A percentile compares a stretch with the other conserved stretches of the same genome.
phyloP scores from a whole-genome alignment of 2,888 invertebrate species.

The Trichogramma evanescens region DNA sequence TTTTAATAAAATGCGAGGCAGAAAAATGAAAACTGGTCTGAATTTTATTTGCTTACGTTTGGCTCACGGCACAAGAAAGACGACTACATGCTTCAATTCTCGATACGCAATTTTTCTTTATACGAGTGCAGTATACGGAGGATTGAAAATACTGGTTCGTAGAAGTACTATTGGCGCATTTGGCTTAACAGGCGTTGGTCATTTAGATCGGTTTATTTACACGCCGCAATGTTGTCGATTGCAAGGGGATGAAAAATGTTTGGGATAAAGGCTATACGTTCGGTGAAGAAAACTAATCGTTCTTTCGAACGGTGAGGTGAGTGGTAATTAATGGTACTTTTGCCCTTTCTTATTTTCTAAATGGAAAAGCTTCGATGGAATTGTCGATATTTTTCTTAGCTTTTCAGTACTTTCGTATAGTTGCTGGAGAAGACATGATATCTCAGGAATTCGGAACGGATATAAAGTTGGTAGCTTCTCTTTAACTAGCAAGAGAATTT shows the following conservation, averaged over 20 bases:
- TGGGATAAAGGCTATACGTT: neutral
- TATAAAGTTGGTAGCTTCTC: no score
- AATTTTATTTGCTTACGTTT: constrained; percentile 6
- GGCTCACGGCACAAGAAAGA: neutral
- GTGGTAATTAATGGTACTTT: neutral
- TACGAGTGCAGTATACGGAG: neutral
- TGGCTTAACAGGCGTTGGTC: neutral
- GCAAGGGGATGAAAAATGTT: constrained; percentile 2
- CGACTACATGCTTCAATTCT: constrained; percentile 2
- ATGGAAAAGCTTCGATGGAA: no score
- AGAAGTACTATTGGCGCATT: neutral
- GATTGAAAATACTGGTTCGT: neutral
- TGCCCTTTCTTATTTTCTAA: no score
- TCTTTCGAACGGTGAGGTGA: neutral
- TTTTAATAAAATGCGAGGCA: constrained; percentile 15
- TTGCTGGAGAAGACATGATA: no score
- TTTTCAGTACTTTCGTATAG: no score
- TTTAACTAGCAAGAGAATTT: no score
- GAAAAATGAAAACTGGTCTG: neutral
- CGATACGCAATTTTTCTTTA: constrained; percentile 1
- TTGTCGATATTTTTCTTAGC: no score
- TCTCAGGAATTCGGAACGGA: no score
- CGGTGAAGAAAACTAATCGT: constrained; percentile 11
- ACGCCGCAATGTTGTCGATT: constrained; percentile 11
- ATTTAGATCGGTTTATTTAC: no score